These are phyloP conservation scores for Chlorospingus flavigularis DNA, from an alignment of 2,797 vertebrate species.

Conservation along the genomic window DNA sequence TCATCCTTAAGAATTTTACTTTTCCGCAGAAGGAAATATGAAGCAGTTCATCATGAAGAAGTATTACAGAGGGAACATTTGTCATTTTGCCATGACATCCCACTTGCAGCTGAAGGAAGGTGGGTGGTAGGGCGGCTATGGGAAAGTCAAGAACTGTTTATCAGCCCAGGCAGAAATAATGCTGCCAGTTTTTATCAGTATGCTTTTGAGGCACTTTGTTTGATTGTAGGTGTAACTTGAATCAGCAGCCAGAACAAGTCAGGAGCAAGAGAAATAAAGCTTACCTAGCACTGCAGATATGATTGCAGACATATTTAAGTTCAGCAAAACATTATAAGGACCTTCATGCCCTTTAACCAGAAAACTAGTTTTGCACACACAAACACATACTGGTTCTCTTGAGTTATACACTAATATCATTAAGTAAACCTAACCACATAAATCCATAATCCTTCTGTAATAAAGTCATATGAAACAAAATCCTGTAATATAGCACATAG, in stretches of 20 bases:
- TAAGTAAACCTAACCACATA: neutral
- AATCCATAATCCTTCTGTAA: neutral
- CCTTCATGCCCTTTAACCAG: neutral
- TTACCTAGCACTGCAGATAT: neutral
- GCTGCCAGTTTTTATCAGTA: conserved; percentile 14
- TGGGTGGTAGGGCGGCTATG: neutral
- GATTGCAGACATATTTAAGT: neutral
- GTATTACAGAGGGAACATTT: neutral
- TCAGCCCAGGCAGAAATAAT: conserved; percentile 14
- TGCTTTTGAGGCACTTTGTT: neutral
- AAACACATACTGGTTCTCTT: neutral
- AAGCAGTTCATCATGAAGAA: neutral
- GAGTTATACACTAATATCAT: neutral
- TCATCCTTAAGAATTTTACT: neutral
- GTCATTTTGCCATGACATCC: conserved; percentile 39
- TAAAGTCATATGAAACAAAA: neutral
- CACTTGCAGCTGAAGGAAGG: neutral
- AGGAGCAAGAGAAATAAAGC: neutral
- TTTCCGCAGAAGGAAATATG: neutral
- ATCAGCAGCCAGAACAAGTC: neutral
- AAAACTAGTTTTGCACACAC: neutral
- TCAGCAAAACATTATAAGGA: neutral
- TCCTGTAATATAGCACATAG: neutral
- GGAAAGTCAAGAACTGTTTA: conserved; percentile 26
- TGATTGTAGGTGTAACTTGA: neutral